Evolutionary conservation across 2,113 vertebrate genomes (phyloP), one percentile per base, ranked within the genome.

Genomic region (Cepphus grylle): DNA sequence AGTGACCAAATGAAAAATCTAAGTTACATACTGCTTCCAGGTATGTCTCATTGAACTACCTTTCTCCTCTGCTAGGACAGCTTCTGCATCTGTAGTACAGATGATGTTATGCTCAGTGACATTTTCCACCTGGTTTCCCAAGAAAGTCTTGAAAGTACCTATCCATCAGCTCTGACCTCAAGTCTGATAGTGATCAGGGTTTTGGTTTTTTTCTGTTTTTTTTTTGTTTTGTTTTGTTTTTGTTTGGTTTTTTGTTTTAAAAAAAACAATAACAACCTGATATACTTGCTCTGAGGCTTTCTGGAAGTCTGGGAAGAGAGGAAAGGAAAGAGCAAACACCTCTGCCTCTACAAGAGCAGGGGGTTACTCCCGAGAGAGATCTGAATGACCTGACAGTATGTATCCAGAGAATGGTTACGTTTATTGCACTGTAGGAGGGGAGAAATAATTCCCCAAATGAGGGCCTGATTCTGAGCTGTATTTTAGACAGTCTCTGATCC

Each of bases 101-200:
- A 61, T n/a, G 43, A 73, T 62, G 10, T 56, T 73, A 88, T 66
- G 53, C 59, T 50, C 66, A 86, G 49, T 88, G 90, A 93, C 95
- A 90, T 94, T 94, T 95, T 83, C 85, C 43, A 88, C 79, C 82
- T 88, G 45, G 12, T 83, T 96, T 94, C 82, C 58, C 61, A 65
- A 71, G 47, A 62, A 55, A 50, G 29, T 43, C 63, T 83, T 43
- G n/a, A 30, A 82, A 53, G 29, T 50, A 47, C 90, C 53, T 47
- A 18, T 53, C 69, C 13, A 82, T 86, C 49, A 92, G 58, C 70
- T 66, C 85, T 90, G 85, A 70, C 59, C 42, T 49, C 32, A 52
- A 67, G 38, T 63, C n/a, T 92, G 80, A 55, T 14, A 58, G 38
- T 23, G 55, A 88, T 77, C 58, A 59, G 43, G n/a, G 15, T 42